Evolutionary conservation across 2,113 vertebrate genomes (phyloP).

Genomic region (Ascaphus truei): DNA sequence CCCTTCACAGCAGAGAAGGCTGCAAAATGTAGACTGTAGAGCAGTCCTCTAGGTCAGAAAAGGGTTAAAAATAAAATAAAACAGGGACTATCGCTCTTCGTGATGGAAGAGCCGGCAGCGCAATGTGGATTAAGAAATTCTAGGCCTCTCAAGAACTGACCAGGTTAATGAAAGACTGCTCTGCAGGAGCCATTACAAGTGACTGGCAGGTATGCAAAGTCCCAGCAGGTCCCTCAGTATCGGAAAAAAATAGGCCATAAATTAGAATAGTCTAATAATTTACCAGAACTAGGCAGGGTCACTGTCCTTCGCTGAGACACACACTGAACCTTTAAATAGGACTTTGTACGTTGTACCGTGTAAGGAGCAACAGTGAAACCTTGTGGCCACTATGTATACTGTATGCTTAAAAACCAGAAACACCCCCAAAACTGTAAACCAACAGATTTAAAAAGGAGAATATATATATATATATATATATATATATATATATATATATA

Average conservation of each 20-base stretch:
- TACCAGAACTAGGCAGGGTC: not conserved
- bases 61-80: too few relatives aligned
- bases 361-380: not conserved
- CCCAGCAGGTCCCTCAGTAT: not conserved
- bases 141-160: not conserved
- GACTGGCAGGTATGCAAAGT: not conserved
- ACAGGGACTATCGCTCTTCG: too few relatives aligned
- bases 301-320: not conserved
- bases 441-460: not conserved
- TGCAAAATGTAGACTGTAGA: too few relatives aligned
- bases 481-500: too few relatives aligned
- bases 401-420: not conserved
- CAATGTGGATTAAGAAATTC: not conserved
- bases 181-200: not conserved
- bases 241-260: not conserved
- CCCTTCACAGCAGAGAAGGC: too few relatives aligned
- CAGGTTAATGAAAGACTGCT: not conserved
- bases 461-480: too few relatives aligned
- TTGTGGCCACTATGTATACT: not conserved
- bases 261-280: not conserved
- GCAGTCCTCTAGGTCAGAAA: too few relatives aligned
- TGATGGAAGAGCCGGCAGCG: not conserved
- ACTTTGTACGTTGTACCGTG: not conserved
- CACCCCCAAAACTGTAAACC: not conserved
- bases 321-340: not conserved